Evolutionary conservation across 2,888 invertebrate genomes (phyloP).

Genomic region (Rhyacophila evoluta): DNA sequence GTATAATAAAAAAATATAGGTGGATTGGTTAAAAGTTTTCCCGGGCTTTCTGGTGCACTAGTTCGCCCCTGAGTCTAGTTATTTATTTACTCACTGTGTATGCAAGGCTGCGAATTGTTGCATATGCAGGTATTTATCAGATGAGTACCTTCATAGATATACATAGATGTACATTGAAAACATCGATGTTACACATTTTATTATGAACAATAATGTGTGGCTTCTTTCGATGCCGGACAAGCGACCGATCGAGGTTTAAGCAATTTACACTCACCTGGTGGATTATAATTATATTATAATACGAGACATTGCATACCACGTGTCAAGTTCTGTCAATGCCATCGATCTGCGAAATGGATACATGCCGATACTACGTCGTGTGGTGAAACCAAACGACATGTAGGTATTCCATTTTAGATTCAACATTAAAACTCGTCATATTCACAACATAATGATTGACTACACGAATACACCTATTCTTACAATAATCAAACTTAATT

Average conservation of each 20-base stretch:
- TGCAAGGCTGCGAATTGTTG: too few relatives aligned
- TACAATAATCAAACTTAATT: too few relatives aligned
- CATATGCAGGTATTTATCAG: too few relatives aligned
- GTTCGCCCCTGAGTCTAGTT: too few relatives aligned
- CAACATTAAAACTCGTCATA: too few relatives aligned
- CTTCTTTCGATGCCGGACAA: constrained; percentile 6
- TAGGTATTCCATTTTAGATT: too few relatives aligned
- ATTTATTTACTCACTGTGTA: too few relatives aligned
- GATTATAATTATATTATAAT: constrained; percentile 4
- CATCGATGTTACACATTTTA: not conserved
- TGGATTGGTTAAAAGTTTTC: too few relatives aligned
- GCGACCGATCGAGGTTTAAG: constrained; percentile 4
- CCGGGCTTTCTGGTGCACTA: too few relatives aligned
- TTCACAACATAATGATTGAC: not conserved
- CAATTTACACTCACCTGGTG: not conserved
- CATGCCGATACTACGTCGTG: not conserved
- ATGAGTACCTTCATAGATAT: too few relatives aligned
- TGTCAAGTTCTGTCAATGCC: constrained; percentile 33
- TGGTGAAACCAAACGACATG: not conserved
- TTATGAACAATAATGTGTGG: not conserved
- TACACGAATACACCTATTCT: not conserved
- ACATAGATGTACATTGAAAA: not conserved
- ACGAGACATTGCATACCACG: not conserved
- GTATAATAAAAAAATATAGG: too few relatives aligned
- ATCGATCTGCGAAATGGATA: constrained; percentile 4